Conservation (phyloP, 2,888 invertebrate genomes). For the Metacarcinus magister region DNA sequence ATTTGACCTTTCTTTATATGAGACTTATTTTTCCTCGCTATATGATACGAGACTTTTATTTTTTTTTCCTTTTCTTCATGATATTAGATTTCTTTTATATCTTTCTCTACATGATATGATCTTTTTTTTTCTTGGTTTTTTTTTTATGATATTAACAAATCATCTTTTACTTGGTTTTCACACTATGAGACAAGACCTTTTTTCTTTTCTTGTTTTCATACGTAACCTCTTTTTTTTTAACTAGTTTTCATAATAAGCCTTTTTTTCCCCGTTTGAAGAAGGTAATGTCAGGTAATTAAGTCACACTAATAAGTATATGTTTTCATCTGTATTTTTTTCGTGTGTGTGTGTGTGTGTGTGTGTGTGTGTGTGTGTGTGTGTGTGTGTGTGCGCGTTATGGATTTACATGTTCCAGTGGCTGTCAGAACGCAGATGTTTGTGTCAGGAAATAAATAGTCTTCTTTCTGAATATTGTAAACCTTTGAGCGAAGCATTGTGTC, state of each 20-base stretch:
- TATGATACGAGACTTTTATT: not conserved
- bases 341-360: no score
- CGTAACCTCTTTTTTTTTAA: no score
- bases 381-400: not conserved
- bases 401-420: not conserved
- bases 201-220: not conserved
- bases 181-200: no score
- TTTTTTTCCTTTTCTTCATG: not conserved
- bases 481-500: not conserved
- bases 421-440: not conserved
- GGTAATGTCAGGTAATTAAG: no score
- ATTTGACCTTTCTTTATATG: no score
- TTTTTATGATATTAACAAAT: not conserved
- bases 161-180: no score
- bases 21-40: no score
- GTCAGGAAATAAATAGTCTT: not conserved
- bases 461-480: not conserved
- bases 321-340: no score
- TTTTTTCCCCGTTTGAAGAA: no score
- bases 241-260: no score
- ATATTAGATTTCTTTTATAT: not conserved
- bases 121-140: not conserved
- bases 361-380: not conserved
- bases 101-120: not conserved
- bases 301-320: not conserved